These are phyloP conservation scores for Aspidiotus rigidus DNA, from an alignment of 2,888 invertebrate species.

Conservation along the genomic window DNA sequence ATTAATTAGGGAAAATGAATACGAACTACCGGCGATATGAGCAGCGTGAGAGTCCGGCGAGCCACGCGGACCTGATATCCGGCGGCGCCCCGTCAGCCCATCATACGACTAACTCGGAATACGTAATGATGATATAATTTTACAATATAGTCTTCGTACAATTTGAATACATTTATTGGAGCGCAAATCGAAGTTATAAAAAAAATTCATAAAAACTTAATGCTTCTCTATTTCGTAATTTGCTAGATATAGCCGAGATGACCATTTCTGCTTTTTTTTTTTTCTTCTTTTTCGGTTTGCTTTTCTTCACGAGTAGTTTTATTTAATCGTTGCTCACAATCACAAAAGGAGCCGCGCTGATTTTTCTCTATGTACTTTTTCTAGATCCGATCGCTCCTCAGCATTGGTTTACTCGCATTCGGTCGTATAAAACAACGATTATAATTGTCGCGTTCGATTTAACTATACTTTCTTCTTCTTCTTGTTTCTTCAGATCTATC, in stretches of 20 bases:
- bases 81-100: too few species aligned
- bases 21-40: not conserved
- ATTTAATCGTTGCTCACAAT: constrained; percentile 30
- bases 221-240: constrained; percentile 31
- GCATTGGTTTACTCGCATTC: constrained; percentile 27
- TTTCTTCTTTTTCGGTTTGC: constrained; percentile 6
- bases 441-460: constrained; percentile 34
- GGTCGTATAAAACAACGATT: constrained; percentile 34
- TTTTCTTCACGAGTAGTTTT: constrained; percentile 31
- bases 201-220: constrained; percentile 26
- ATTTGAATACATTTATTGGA: not conserved
- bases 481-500: constrained; percentile 1
- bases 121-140: not conserved
- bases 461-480: constrained; percentile 32
- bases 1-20: not conserved
- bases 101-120: too few species aligned
- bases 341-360: constrained; percentile 34
- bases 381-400: constrained; percentile 31
- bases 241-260: constrained; percentile 11
- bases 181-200: constrained; percentile 23
- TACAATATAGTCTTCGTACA: not conserved
- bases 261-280: constrained; percentile 22
- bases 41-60: not conserved
- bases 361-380: constrained; percentile 33
- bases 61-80: not conserved